These are phyloP conservation scores for Callyntrura sp. DNA, from an alignment of 2,888 invertebrate genomes.

Conservation along the genomic window DNA sequence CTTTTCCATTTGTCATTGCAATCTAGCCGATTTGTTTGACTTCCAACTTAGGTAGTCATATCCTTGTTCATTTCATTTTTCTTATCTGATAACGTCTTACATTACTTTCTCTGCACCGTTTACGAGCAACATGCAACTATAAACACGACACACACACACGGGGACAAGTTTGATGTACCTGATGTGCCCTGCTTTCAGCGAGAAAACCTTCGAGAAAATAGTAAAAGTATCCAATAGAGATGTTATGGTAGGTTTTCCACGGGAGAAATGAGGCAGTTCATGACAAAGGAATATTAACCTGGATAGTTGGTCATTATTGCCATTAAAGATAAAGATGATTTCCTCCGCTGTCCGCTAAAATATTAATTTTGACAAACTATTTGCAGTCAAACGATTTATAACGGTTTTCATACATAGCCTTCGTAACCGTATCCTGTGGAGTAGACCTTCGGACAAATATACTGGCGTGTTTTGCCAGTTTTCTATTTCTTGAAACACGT, in stretches of 20 bases:
- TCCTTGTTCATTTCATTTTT: no score
- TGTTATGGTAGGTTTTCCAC: slow-evolving; percentile 19
- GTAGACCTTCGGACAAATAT: neutral
- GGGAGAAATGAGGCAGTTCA: slow-evolving; percentile 48
- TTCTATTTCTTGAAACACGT: neutral
- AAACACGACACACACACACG: no score
- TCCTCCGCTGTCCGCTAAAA: slow-evolving; percentile 22
- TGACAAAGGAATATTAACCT: slow-evolving; percentile 71
- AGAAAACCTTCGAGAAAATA: neutral
- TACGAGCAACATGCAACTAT: no score
- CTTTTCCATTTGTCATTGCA: neutral
- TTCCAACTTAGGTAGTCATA: no score
- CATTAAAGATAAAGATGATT: slow-evolving; percentile 50
- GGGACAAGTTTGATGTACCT: no score
- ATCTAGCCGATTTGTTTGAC: no score
- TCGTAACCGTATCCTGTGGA: neutral
- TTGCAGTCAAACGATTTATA: neutral
- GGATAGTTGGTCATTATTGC: slow-evolving; percentile 63
- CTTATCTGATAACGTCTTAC: no score
- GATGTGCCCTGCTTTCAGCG: neutral
- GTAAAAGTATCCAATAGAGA: slow-evolving; percentile 71
- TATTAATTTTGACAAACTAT: slow-evolving; percentile 30
- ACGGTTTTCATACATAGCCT: neutral
- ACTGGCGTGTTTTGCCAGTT: neutral
- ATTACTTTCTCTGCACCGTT: no score